Evolutionary conservation across 2,888 invertebrate genomes (phyloP).

Genomic region (Ormyrus nitidulus): DNA sequence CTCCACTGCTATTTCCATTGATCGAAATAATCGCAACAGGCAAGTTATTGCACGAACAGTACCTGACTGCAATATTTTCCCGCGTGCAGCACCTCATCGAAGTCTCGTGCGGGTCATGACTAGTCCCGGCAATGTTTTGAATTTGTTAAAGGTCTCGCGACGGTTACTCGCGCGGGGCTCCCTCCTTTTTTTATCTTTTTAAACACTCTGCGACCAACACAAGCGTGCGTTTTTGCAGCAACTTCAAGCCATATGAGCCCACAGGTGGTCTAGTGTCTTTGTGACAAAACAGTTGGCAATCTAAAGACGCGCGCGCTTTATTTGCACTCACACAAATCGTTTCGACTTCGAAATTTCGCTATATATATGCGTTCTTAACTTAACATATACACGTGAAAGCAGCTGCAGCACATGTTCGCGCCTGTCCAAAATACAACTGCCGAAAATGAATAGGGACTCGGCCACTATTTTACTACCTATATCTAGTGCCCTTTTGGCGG

Average conservation of each 20-base stretch:
- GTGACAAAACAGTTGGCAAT: background rate
- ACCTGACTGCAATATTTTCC: background rate
- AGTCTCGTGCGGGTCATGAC: conserved; percentile 20
- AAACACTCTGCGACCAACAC: conserved; percentile 34
- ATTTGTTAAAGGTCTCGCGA: conserved; percentile 6
- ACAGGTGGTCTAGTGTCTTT: conserved; percentile 28
- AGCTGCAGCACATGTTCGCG: background rate
- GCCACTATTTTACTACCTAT: background rate
- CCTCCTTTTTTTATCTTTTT: conserved; percentile 23
- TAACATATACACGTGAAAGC: too few relatives aligned
- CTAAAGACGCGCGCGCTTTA: background rate
- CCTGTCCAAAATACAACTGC: conserved; percentile 10
- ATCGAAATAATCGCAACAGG: background rate
- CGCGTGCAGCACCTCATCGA: conserved; percentile 8
- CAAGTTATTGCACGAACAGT: conserved; percentile 4
- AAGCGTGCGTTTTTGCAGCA: conserved; percentile 11
- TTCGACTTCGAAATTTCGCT: too few relatives aligned
- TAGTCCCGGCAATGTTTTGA: conserved; percentile 25
- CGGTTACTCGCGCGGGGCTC: conserved; percentile 28
- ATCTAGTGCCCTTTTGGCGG: background rate
- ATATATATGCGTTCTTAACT: too few relatives aligned
- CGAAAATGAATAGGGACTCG: conserved; percentile 2
- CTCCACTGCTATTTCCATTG: conserved; percentile 60
- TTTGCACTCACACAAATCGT: background rate
- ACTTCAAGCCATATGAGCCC: conserved; percentile 28